Evolutionary conservation across 2,797 vertebrate genomes (phyloP).

Genomic region (Gymnothorax javanicus): DNA sequence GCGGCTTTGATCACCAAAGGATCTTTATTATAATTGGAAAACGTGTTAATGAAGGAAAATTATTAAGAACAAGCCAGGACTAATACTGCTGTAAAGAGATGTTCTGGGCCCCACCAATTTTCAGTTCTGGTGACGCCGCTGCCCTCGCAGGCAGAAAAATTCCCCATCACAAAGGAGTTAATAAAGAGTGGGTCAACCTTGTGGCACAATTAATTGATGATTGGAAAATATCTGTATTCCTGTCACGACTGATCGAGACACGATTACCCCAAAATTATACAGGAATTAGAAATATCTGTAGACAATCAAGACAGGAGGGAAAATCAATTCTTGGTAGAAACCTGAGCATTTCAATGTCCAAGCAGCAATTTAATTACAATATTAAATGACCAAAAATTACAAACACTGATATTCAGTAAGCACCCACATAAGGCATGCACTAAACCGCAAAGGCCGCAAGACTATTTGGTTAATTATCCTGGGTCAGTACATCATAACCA

Average conservation of each 20-base stretch:
- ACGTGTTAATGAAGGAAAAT: too few relatives aligned
- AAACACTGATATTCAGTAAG: not conserved
- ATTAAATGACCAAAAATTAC: not conserved
- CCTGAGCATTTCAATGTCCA: slow-evolving; percentile 26
- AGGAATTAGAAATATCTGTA: not conserved
- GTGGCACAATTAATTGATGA: not conserved
- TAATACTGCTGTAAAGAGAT: too few relatives aligned
- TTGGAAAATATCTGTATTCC: not conserved
- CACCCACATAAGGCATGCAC: not conserved
- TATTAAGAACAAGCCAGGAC: too few relatives aligned
- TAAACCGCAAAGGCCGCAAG: not conserved
- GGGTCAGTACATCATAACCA: not conserved
- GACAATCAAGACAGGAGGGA: not conserved
- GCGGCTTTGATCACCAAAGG: too few relatives aligned
- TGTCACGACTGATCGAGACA: not conserved
- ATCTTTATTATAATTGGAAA: too few relatives aligned
- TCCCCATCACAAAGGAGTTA: too few relatives aligned
- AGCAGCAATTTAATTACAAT: not conserved
- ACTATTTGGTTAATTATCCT: not conserved
- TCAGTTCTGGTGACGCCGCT: too few relatives aligned
- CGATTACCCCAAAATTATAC: not conserved
- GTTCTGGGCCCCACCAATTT: too few relatives aligned
- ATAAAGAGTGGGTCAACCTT: not conserved
- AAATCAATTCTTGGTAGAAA: slow-evolving; percentile 29
- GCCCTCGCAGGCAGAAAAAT: too few relatives aligned